These are phyloP conservation scores for Rhingia campestris DNA, from an alignment of 2,888 invertebrate species.

Conservation along the genomic window DNA sequence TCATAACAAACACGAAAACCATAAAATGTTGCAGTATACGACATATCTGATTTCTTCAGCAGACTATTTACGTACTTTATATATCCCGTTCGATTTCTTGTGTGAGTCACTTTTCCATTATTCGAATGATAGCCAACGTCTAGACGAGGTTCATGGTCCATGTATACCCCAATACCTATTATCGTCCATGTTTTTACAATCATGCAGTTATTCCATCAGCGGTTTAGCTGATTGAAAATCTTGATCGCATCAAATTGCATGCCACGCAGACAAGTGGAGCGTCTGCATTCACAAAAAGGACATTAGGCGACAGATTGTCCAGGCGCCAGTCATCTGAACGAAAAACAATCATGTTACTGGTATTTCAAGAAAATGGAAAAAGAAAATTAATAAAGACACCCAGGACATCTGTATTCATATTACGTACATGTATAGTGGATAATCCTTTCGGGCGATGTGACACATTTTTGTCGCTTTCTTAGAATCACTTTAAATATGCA, in stretches of 20 bases:
- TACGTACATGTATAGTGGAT: constrained; percentile 4
- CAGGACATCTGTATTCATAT: constrained; percentile 14
- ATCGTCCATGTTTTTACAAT: background rate
- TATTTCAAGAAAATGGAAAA: background rate
- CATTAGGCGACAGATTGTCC: constrained; percentile 42
- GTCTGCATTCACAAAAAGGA: background rate
- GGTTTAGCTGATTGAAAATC: constrained; percentile 32
- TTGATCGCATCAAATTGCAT: constrained; percentile 17
- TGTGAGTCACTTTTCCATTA: background rate
- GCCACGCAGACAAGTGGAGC: background rate
- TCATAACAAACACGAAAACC: too few species aligned
- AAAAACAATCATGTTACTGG: constrained; percentile 15
- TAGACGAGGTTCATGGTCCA: background rate
- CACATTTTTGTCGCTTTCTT: background rate
- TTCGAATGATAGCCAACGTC: background rate
- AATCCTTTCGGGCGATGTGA: constrained; percentile 12
- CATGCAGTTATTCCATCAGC: constrained; percentile 12
- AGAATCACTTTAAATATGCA: constrained; percentile 26
- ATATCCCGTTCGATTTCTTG: too few species aligned
- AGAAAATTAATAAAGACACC: constrained; percentile 8
- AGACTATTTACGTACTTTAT: too few species aligned
- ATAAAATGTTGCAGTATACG: too few species aligned
- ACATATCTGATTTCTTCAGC: too few species aligned
- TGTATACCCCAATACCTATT: background rate
- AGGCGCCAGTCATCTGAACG: constrained; percentile 38